Evolutionary conservation across 2,113 vertebrate species (phyloP).

Genomic region (Tetrao urogallus): DNA sequence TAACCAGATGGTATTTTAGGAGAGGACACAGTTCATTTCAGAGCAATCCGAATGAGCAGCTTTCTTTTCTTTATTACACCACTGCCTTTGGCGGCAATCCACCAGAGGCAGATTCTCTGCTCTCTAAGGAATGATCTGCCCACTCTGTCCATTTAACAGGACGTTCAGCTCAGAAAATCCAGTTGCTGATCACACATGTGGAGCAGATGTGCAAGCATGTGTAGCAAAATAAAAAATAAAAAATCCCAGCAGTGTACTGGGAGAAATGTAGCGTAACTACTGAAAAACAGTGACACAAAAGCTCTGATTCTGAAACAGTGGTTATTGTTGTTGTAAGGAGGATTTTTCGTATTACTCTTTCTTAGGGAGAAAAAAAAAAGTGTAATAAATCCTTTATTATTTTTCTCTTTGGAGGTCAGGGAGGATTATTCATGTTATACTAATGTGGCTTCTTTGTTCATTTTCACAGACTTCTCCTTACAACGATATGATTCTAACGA

Average conservation of each 20-base stretch:
- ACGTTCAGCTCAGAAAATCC: constrained; percentile 78
- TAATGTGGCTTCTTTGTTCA: constrained; percentile 59
- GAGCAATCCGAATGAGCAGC: constrained; percentile 79
- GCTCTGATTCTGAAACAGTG: constrained; percentile 73
- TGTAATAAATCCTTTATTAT: constrained; percentile 63
- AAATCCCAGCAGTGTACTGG: constrained; percentile 79
- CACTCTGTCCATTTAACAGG: constrained; percentile 85
- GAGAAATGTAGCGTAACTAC: constrained; percentile 81
- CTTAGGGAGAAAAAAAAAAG: not conserved
- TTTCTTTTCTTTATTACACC: constrained; percentile 83
- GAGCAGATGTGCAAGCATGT: constrained; percentile 84
- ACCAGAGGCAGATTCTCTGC: constrained; percentile 80
- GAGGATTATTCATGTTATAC: constrained; percentile 67
- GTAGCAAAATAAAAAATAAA: constrained; percentile 78
- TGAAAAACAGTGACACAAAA: constrained; percentile 78
- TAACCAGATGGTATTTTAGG: constrained; percentile 82
- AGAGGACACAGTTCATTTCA: constrained; percentile 85
- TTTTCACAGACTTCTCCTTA: constrained; percentile 66
- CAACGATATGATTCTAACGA: constrained; percentile 68
- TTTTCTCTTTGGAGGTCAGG: constrained; percentile 61
- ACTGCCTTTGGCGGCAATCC: constrained; percentile 78
- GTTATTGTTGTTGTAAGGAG: constrained; percentile 72
- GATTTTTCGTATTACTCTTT: constrained; percentile 73
- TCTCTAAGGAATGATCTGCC: constrained; percentile 82
- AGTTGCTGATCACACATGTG: constrained; percentile 82